These are phyloP conservation scores for Abrostola triplasia DNA, from an alignment of 2,888 invertebrate genomes.

Conservation along the genomic window DNA sequence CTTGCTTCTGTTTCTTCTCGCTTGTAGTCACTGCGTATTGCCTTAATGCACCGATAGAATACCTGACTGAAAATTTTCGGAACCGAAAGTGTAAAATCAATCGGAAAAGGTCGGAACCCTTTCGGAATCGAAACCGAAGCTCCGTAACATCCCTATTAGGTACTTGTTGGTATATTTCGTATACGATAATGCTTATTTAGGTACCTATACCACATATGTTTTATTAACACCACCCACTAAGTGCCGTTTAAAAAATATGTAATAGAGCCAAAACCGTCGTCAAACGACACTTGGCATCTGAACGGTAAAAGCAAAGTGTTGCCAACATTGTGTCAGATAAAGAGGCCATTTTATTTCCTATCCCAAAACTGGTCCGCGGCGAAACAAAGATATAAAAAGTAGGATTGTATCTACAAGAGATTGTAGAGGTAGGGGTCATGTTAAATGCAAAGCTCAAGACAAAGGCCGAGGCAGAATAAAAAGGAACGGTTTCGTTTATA, in stretches of 20 bases:
- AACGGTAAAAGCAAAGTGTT: constrained; percentile 48
- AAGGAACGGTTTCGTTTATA: constrained; percentile 73
- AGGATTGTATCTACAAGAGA: constrained; percentile 30
- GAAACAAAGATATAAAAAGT: constrained; percentile 46
- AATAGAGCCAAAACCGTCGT: constrained; percentile 49
- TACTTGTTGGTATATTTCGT: too few species aligned
- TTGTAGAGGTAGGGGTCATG: constrained; percentile 51
- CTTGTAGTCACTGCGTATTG: too few species aligned
- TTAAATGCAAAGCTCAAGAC: constrained; percentile 68
- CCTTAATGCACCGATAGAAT: too few species aligned
- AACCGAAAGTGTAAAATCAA: too few species aligned
- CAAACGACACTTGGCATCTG: constrained; percentile 49
- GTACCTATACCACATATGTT: not conserved
- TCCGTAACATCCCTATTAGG: too few species aligned
- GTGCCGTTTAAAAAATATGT: constrained; percentile 31
- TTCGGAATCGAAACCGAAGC: too few species aligned
- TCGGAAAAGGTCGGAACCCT: too few species aligned
- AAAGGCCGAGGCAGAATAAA: constrained; percentile 74
- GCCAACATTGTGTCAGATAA: constrained; percentile 62
- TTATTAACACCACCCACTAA: constrained; percentile 10
- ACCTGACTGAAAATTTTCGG: too few species aligned
- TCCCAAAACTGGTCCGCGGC: constrained; percentile 38
- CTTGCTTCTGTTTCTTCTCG: too few species aligned
- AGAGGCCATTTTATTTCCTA: constrained; percentile 53
- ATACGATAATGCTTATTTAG: not conserved